Conservation (phyloP, 2,888 invertebrate genomes). For the Agrotis clavis region DNA sequence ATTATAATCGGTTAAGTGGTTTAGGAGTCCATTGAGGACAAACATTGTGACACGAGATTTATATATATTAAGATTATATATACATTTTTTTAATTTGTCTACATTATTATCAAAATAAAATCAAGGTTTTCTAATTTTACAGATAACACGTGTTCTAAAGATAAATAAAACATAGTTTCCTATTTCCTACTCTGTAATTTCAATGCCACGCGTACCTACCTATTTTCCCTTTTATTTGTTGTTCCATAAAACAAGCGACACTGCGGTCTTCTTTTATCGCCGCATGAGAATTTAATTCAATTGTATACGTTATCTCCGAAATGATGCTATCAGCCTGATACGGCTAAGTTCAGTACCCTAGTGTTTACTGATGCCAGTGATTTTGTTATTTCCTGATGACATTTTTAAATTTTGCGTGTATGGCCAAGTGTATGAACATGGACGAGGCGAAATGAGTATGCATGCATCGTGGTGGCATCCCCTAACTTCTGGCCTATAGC, state of each 20-base stretch:
- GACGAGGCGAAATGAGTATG: neutral
- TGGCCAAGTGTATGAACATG: neutral
- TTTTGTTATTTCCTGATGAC: neutral
- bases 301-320: conserved; percentile 20
- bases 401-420: neutral
- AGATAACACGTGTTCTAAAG: conserved; percentile 23
- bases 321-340: conserved; percentile 20
- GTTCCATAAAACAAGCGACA: neutral
- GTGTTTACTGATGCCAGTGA: neutral
- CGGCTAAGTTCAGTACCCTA: neutral
- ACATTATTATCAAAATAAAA: no score
- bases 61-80: no score
- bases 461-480: neutral
- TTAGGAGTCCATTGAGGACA: no score
- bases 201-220: conserved; percentile 30
- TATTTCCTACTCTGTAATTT: conserved; percentile 19
- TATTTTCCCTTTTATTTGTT: conserved; percentile 12
- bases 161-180: conserved; percentile 26
- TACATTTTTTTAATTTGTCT: no score
- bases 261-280: conserved; percentile 3
- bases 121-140: neutral
- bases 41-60: no score
- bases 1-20: no score
- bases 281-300: neutral
- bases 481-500: neutral